Base-by-base conservation (phyloP, 2,888 invertebrate species). In the Drosophila ustulata region DNA sequence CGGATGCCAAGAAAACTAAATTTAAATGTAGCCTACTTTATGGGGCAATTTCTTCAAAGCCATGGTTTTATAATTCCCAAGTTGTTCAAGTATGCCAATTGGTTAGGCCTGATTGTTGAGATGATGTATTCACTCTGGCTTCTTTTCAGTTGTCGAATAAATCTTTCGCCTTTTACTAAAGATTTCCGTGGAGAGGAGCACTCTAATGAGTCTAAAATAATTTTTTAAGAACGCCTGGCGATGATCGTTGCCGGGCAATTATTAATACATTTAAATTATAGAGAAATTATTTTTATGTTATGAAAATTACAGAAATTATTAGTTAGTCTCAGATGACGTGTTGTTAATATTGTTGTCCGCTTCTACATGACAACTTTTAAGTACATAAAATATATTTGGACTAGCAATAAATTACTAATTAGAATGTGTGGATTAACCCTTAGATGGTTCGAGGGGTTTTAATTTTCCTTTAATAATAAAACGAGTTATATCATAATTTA, bases 121-220 rank as follows among this genome's bases (percentile, higher is more conserved):
- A 0, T 0, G 2, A 1, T 0, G 0, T 0, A 28, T 0, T 76
- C 28, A 93, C 94, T 94, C 94, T 94, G 94, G 94, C 93, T 93
- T 94, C 94, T 93, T 94, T 94, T 94, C 94, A 94, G 92, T 92
- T 80, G 93, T 90, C 95, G 94, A 91, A 94, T 93, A 95, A 95
- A 95, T 95, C 95, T 95, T 95, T 95, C 95, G 95, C 95, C 95
- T 95, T 95, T 95, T 95, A 95, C 95, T 95, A 95, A 95, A 95
- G 95, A 95, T 95, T 95, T 95, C 95, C 95, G 95, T 95, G 95
- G 94, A 94, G 94, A 94, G 94, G 94, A 93, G 93, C 95, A 95
- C 93, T 93, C 93, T 94, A 94, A 95, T 95, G 95, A 95, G 95
- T 95, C 94, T 94, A 91, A 91, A 75, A 0, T 46, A 13, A 71